phyloP scores from a whole-genome alignment of 2,888 invertebrate genomes.

The Lasioglossum pauxillum region DNA sequence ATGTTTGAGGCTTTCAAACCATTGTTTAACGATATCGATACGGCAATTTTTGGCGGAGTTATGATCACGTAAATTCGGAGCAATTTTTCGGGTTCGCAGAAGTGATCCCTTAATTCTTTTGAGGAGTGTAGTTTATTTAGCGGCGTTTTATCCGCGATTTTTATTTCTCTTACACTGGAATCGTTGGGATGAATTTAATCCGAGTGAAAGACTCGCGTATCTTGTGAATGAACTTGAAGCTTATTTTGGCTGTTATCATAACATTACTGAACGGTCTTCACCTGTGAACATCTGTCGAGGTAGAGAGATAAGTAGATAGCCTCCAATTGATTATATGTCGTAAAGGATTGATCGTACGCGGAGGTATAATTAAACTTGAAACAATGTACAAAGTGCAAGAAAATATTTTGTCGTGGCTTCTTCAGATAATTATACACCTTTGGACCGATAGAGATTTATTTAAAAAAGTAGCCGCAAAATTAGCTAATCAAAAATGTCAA shows the following conservation, averaged over 20 bases:
- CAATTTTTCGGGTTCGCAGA: too few relatives aligned
- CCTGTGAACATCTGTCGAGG: background rate
- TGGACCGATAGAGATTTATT: too few relatives aligned
- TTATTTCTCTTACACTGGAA: background rate
- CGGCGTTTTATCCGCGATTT: background rate
- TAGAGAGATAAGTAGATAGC: background rate
- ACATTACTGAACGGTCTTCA: background rate
- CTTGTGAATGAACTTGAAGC: background rate
- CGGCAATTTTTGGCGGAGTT: too few relatives aligned
- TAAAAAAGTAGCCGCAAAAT: too few relatives aligned
- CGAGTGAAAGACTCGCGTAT: background rate
- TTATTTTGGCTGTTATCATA: background rate
- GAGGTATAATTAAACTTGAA: background rate
- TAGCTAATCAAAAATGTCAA: too few relatives aligned
- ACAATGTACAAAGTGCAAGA: background rate
- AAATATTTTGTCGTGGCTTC: too few relatives aligned
- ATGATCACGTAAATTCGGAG: too few relatives aligned
- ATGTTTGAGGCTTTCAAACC: too few relatives aligned
- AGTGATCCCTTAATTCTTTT: too few relatives aligned
- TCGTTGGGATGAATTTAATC: background rate
- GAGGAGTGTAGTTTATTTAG: background rate
- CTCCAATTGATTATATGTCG: background rate
- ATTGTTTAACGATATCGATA: too few relatives aligned
- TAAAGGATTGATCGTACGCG: background rate
- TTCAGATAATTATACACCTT: too few relatives aligned